phyloP scores from a whole-genome alignment of 1,140 invertebrate genomes.

The Hycleus phaleratus region DNA sequence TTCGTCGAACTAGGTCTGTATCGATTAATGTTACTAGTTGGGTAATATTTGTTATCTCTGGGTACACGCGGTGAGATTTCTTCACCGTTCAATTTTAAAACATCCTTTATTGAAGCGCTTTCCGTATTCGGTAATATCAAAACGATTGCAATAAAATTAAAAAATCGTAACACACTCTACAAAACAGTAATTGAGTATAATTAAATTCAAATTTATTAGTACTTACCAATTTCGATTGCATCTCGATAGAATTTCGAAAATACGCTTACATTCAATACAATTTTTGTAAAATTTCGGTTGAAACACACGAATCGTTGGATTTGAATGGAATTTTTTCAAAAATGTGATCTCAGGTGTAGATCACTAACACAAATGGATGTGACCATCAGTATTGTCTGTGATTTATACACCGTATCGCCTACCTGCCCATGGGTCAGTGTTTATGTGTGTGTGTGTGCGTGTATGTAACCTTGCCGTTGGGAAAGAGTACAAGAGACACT shows the following conservation, averaged over 20 bases:
- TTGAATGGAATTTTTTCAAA: too few relatives aligned
- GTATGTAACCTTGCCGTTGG: conserved; percentile 10
- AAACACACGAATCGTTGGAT: too few relatives aligned
- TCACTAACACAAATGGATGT: conserved; percentile 9
- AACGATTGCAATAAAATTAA: background rate
- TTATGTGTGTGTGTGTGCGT: background rate
- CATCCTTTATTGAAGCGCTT: conserved; percentile 12
- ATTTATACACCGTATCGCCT: conserved; percentile 23
- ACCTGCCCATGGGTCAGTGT: conserved; percentile 14
- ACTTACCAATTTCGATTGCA: too few relatives aligned
- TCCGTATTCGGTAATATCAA: background rate
- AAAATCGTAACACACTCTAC: background rate
- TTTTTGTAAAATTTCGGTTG: too few relatives aligned
- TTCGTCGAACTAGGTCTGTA: conserved; percentile 16
- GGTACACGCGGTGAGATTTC: conserved; percentile 9
- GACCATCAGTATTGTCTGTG: conserved; percentile 14
- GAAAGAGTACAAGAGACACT: conserved; percentile 5
- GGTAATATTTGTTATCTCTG: conserved; percentile 22
- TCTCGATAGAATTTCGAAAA: too few relatives aligned
- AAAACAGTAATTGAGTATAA: background rate
- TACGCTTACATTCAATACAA: too few relatives aligned
- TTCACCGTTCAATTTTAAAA: conserved; percentile 4
- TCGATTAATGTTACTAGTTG: background rate
- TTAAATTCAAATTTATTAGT: background rate
- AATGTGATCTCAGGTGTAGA: conserved; percentile 1